Evolutionary conservation across 1,140 invertebrate species (phyloP).

Genomic region (Trissolcus basalis): DNA sequence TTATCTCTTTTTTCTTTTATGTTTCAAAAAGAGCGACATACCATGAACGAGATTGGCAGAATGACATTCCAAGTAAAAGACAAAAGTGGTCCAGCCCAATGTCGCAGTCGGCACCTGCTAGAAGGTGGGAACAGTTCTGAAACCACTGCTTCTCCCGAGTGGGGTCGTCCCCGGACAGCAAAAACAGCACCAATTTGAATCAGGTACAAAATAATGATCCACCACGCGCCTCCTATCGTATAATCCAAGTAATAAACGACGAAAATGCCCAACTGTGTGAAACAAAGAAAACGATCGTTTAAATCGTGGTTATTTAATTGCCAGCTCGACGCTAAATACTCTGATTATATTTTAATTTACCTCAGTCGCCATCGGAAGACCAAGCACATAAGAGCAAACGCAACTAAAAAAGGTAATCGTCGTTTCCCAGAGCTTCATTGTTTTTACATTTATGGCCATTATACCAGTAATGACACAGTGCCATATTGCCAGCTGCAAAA

Average conservation of each 20-base stretch:
- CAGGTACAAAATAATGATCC: slow-evolving; percentile 87
- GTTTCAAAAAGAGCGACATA: slow-evolving; percentile 68
- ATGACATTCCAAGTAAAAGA: slow-evolving; percentile 94
- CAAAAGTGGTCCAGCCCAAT: slow-evolving; percentile 82
- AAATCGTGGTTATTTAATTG: background rate
- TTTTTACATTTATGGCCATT: slow-evolving; percentile 84
- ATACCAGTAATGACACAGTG: slow-evolving; percentile 88
- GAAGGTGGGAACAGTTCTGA: slow-evolving; percentile 80
- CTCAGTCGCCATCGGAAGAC: slow-evolving; percentile 91
- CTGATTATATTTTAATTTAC: slow-evolving; percentile 73
- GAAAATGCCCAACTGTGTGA: slow-evolving; percentile 85
- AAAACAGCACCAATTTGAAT: slow-evolving; percentile 87
- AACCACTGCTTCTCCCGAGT: slow-evolving; percentile 88
- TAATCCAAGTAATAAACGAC: slow-evolving; percentile 91
- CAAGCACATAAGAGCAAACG: slow-evolving; percentile 87
- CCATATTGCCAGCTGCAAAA: slow-evolving; percentile 83
- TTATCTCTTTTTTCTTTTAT: too few species aligned
- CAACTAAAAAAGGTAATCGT: slow-evolving; percentile 92
- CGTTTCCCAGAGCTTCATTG: slow-evolving; percentile 86
- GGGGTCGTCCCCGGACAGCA: slow-evolving; percentile 88
- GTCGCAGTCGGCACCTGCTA: slow-evolving; percentile 74
- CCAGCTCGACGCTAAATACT: background rate
- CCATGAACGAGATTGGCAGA: slow-evolving; percentile 85
- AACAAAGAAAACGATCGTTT: slow-evolving; percentile 21
- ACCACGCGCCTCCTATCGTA: slow-evolving; percentile 88